Percentiles rank a stretch among this genome's conserved stretches.
phyloP scores from a whole-genome alignment of 2,113 vertebrate genomes.

The Coracopsis vasa region DNA sequence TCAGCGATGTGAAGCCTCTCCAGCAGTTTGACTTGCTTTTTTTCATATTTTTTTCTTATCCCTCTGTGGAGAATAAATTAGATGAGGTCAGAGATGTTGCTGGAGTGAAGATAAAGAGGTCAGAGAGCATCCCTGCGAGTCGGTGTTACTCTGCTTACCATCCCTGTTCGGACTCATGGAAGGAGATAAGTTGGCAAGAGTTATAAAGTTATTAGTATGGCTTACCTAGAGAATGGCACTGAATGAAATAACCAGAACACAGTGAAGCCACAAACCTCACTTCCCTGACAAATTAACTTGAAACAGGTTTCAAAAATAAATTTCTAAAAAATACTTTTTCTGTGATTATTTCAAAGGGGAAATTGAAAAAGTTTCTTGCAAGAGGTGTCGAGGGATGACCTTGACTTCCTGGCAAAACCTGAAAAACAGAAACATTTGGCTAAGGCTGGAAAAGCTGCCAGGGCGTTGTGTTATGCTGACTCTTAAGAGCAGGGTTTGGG shows the following conservation, averaged over 20 bases:
- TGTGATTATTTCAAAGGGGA: neutral
- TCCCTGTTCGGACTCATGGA: neutral
- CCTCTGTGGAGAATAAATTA: neutral
- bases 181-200: neutral
- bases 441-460: neutral
- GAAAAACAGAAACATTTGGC: neutral
- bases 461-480: accelerated
- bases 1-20: neutral
- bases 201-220: neutral
- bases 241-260: neutral
- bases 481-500: neutral
- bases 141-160: neutral
- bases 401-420: neutral
- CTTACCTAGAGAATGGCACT: neutral
- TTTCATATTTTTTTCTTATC: neutral
- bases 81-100: neutral
- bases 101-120: neutral
- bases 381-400: too few species aligned
- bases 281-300: neutral
- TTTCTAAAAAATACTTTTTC: neutral
- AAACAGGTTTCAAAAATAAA: neutral
- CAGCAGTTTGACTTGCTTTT: neutral
- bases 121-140: neutral
- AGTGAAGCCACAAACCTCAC: neutral
- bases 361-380: neutral